Conservation (phyloP, 2,797 vertebrate genomes). For the Xiphorhynchus erythropygius region DNA sequence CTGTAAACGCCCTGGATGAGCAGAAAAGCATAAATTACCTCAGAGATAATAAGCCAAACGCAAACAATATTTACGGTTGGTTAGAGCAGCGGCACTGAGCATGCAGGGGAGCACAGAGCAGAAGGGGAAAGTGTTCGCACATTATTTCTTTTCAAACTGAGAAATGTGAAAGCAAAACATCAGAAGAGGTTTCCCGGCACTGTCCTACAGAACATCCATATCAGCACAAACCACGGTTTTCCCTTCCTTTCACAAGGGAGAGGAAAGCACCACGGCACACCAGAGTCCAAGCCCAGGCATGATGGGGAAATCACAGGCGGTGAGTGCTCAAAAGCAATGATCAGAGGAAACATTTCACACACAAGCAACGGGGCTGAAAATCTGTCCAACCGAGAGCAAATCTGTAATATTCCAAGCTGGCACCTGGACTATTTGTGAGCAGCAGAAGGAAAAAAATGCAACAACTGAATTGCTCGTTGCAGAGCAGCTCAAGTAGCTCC, state of each 20-base stretch:
- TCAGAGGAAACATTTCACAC: constrained; percentile 42
- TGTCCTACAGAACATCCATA: not conserved
- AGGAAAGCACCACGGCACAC: not conserved
- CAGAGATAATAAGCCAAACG: not conserved
- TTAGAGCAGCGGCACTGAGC: not conserved
- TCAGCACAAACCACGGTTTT: accelerated
- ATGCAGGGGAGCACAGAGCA: not conserved
- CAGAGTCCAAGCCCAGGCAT: accelerated
- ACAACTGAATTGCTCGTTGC: not conserved
- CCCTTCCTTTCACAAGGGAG: not conserved
- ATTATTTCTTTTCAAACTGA: not conserved
- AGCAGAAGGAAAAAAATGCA: constrained; percentile 27
- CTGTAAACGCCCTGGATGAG: not conserved
- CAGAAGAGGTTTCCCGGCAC: not conserved
- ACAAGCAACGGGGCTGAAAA: not conserved
- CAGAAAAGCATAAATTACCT: constrained; percentile 20
- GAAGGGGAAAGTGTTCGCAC: not conserved
- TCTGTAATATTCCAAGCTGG: constrained; percentile 14
- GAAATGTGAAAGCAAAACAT: not conserved
- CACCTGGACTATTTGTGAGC: constrained; percentile 14
- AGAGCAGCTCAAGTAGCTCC: not conserved
- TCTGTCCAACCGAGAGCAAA: constrained; percentile 20
- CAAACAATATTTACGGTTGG: constrained; percentile 25
- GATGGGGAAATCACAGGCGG: not conserved
- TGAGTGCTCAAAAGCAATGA: not conserved